These are phyloP conservation scores for Leptodirus hochenwartii DNA, from an alignment of 2,888 invertebrate species.

Conservation along the genomic window DNA sequence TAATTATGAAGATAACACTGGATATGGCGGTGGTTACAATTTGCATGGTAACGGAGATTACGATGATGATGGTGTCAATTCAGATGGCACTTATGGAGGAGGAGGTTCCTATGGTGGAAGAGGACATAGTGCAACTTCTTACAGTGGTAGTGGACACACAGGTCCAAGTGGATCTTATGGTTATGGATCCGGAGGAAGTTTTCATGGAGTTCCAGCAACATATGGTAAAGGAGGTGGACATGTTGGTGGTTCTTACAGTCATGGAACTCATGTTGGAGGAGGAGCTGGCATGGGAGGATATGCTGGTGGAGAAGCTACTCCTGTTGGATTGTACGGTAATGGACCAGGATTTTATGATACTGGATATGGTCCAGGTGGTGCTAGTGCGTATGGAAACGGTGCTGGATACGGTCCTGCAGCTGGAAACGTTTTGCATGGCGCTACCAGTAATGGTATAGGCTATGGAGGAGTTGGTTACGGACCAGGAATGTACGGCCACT, in stretches of 20 bases:
- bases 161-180: background rate
- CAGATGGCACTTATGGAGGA: background rate
- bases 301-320: slow-evolving; percentile 1
- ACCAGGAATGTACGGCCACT: too few relatives aligned
- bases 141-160: background rate
- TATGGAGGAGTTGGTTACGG: too few relatives aligned
- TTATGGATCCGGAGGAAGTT: background rate
- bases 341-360: slow-evolving; percentile 1
- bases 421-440: background rate
- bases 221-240: slow-evolving; percentile 1
- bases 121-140: background rate
- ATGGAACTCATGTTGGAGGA: background rate
- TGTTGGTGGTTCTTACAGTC: slow-evolving; percentile 1
- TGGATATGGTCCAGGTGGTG: background rate
- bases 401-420: background rate
- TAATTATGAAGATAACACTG: too few relatives aligned
- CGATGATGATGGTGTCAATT: background rate
- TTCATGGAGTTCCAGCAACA: background rate
- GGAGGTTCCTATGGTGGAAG: slow-evolving; percentile 1
- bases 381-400: background rate
- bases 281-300: background rate
- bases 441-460: background rate
- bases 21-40: slow-evolving; percentile 3
- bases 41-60: slow-evolving; percentile 4
- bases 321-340: background rate